Conservation (phyloP, 1,140 invertebrate species). For the Drosophila kikkawai region DNA sequence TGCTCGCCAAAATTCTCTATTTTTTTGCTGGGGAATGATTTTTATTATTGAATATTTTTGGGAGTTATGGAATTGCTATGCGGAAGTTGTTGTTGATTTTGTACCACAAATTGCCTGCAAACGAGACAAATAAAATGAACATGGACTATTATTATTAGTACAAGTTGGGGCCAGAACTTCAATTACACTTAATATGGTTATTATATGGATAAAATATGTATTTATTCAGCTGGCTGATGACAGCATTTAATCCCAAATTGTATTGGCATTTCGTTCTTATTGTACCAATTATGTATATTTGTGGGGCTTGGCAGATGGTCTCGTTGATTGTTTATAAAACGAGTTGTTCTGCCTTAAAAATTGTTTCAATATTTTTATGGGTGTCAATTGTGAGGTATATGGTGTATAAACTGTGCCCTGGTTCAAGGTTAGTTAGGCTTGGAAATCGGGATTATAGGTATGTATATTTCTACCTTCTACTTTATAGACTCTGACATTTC, state of each 20-base stretch:
- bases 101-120: conserved; percentile 57
- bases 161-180: conserved; percentile 6
- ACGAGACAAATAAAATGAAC: conserved; percentile 36
- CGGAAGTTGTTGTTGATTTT: conserved; percentile 55
- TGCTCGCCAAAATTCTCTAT: conserved; percentile 12
- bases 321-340: conserved; percentile 28
- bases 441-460: background rate
- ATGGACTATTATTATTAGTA: conserved; percentile 37
- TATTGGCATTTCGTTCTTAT: conserved; percentile 20
- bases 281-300: conserved; percentile 33
- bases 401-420: background rate
- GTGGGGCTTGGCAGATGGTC: conserved; percentile 35
- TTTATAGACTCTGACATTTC: too few species aligned
- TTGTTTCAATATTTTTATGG: conserved; percentile 6
- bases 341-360: conserved; percentile 24
- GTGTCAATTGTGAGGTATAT: conserved; percentile 2
- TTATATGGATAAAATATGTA: conserved; percentile 39
- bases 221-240: conserved; percentile 33
- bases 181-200: conserved; percentile 47
- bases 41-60: conserved; percentile 49
- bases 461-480: too few species aligned
- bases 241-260: conserved; percentile 28
- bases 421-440: conserved; percentile 14
- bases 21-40: conserved; percentile 18
- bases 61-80: conserved; percentile 39